Evolutionary conservation across 1,140 invertebrate species (phyloP), one percentile per base, ranked within the genome.

Genomic region (Mercenaria mercenaria): DNA sequence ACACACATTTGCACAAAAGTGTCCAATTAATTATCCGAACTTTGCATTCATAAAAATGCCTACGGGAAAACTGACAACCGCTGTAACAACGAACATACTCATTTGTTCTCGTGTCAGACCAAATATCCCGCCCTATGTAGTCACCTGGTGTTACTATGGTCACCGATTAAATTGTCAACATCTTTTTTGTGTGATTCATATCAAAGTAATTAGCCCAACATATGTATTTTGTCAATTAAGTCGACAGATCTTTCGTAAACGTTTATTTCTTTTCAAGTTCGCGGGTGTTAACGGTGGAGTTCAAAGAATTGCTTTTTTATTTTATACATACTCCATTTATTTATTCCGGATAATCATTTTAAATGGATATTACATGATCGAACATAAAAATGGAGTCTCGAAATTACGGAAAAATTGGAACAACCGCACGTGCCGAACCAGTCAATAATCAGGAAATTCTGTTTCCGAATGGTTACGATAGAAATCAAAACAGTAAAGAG

Each of bases 391-490:
- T 86, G 83, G 83, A 86, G 56, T 26, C 41, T 56, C 64, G 69
- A 18, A 34, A 67, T 34, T 86, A 74, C 50, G 26, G 41, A 23
- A 74, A 64, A 56, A 56, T 87, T 26, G 85, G 85, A 34, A 79
- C 85, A n/a, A 76, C 69, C 4, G 47, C 85, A 39, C 69, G 85
- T 11, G 85, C 85, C 1, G 72, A 87, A 37, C 85, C 72, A 2
- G 85, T 87, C 1, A 87, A 87, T 26, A 87, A 76, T 37, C 50
- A 56, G 52, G 72, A 87, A 79, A 20, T 87, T 32, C 59, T 87
- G 26, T 87, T 39, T 87, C 74, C 85, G 26, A 87, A 87, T 59
- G 85, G 85, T 41, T 87, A 79, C 56, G 85, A 87, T 26, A 61
- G 85, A 43, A 87, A 39, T 37, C 52, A 56, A 34, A 86, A 72